Evolutionary conservation across 2,797 vertebrate genomes (phyloP).

Genomic region (Octomys mimax): DNA sequence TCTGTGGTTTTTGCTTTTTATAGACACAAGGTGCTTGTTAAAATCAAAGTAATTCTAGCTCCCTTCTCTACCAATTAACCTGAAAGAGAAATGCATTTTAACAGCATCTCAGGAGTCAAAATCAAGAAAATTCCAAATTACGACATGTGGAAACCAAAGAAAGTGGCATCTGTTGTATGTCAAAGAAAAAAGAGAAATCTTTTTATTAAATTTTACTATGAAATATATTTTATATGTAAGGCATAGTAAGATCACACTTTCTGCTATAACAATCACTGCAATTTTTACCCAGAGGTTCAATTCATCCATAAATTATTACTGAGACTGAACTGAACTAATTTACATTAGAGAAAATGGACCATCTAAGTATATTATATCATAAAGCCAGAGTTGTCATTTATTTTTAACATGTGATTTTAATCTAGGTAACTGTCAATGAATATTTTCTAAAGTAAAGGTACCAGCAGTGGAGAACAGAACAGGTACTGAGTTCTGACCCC

Average conservation of each 20-base stretch:
- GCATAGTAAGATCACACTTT: background rate
- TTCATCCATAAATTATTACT: background rate
- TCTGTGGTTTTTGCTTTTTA: background rate
- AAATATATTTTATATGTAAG: background rate
- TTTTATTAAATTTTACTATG: constrained; percentile 15
- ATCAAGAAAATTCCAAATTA: background rate
- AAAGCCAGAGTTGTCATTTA: constrained; percentile 51
- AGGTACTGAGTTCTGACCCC: background rate
- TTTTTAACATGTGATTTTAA: constrained; percentile 52
- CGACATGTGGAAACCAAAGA: background rate
- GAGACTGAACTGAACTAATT: constrained; percentile 49
- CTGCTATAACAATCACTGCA: background rate
- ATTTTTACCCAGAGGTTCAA: constrained; percentile 30
- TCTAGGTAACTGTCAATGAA: constrained; percentile 12
- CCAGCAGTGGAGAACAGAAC: constrained; percentile 28
- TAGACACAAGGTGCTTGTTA: background rate
- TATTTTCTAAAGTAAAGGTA: constrained; percentile 24
- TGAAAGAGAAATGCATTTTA: background rate
- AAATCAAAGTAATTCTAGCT: background rate
- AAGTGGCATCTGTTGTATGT: background rate
- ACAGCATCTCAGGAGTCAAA: background rate
- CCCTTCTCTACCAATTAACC: background rate
- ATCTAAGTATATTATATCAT: constrained; percentile 17
- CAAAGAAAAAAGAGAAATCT: background rate
- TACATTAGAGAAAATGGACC: constrained; percentile 38